Conservation (phyloP, 1,140 invertebrate species). For the Cardiocondyla obscurior region DNA sequence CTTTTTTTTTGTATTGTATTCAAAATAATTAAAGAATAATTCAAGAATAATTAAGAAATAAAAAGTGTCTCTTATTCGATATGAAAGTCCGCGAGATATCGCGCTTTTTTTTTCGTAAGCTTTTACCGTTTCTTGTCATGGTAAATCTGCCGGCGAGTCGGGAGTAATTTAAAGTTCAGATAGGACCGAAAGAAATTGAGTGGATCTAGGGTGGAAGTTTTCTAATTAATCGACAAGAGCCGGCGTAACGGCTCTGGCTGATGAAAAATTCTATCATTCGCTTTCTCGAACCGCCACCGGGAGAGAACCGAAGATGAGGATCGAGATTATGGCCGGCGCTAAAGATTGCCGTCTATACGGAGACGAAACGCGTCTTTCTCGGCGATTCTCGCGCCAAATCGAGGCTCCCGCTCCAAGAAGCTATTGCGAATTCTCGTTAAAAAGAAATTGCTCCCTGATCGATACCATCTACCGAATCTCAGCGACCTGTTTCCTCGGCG, state of each 20-base stretch:
- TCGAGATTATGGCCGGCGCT: constrained; percentile 53
- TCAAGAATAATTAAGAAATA: no score
- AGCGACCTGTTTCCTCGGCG: neutral
- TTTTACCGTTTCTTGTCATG: neutral
- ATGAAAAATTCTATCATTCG: constrained; percentile 68
- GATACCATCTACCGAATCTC: constrained; percentile 56
- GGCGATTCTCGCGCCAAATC: constrained; percentile 60
- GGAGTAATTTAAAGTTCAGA: constrained; percentile 64
- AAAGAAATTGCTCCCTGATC: constrained; percentile 73
- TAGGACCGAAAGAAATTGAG: constrained; percentile 46
- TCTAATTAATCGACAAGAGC: constrained; percentile 68
- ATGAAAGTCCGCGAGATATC: neutral
- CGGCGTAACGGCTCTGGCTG: constrained; percentile 17
- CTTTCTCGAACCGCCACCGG: neutral
- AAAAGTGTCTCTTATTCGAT: neutral
- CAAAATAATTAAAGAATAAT: neutral
- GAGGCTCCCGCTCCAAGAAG: constrained; percentile 44
- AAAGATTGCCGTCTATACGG: constrained; percentile 47
- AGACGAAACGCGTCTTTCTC: neutral
- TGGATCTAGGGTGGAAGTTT: constrained; percentile 59
- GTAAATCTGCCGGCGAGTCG: constrained; percentile 25
- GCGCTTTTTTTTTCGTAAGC: neutral
- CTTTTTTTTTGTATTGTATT: neutral
- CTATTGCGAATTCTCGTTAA: constrained; percentile 69
- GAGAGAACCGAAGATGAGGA: constrained; percentile 57